Evolutionary conservation across 2,888 invertebrate genomes (phyloP).

Genomic region (Neoascia interrupta): DNA sequence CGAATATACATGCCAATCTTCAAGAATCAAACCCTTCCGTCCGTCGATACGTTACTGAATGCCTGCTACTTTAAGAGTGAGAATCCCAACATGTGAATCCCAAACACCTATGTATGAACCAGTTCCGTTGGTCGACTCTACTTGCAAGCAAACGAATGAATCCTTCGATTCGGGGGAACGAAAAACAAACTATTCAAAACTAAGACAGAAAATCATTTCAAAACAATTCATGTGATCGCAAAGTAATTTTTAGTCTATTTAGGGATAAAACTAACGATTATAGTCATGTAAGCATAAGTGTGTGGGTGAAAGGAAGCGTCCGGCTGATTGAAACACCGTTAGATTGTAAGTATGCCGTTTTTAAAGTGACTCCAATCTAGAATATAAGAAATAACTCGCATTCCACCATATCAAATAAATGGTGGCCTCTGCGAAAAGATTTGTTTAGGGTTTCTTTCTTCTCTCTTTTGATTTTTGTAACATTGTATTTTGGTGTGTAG

Average conservation of each 20-base stretch:
- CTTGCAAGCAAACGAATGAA: conserved; percentile 26
- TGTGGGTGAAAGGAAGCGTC: conserved; percentile 52
- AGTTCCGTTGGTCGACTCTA: background rate
- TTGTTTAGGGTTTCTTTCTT: background rate
- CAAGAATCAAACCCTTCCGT: conserved; percentile 76
- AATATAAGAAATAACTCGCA: no score
- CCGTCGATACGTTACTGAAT: conserved; percentile 77
- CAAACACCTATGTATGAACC: conserved; percentile 27
- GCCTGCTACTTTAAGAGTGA: conserved; percentile 62
- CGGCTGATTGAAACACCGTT: conserved; percentile 26
- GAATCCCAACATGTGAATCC: conserved; percentile 48
- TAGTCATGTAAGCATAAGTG: conserved; percentile 48
- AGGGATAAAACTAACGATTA: conserved; percentile 9
- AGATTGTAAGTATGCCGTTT: conserved; percentile 26
- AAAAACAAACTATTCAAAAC: conserved; percentile 17
- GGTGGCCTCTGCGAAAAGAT: background rate
- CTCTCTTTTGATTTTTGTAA: conserved; percentile 5
- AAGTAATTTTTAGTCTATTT: conserved; percentile 58
- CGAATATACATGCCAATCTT: conserved; percentile 70
- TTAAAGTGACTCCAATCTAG: no score
- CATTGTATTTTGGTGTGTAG: conserved; percentile 12
- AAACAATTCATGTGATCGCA: conserved; percentile 68
- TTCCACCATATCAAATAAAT: background rate
- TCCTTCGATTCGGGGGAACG: no score
- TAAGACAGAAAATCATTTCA: conserved; percentile 66